Base-by-base conservation (phyloP, 30 jellyfish, hydroid and myxozoan species). In the Calvadosia cruxmelitensis region DNA sequence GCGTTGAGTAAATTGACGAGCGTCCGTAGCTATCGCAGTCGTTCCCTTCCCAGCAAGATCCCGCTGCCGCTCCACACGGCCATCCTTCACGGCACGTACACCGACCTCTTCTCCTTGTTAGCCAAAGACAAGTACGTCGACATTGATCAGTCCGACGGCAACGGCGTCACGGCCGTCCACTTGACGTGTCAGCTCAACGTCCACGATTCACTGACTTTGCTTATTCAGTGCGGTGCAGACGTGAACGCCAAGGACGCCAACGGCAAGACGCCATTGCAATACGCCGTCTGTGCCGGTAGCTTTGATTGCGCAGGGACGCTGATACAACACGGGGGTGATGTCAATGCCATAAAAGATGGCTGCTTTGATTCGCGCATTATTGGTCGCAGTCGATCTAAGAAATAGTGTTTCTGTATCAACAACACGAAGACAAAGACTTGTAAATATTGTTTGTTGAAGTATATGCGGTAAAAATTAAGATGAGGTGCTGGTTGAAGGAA, bases 251-350 rank as follows among this genome's bases (percentile, higher is more conserved):
- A 28, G 35, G 93, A 85, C 74, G 76, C 53, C 25, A 30, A 49
- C 61, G 71, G 73, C 48, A 20, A 68, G 66, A 75, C 92, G 3
- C 93, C 96, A 62, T 69, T 87, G 77, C 82, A 87, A 33, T 87
- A 74, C 57, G 96, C 96, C 3, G 96, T 80, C 30, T 79, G 69
- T 64, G 62, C 84, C 63, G 96, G 94, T 27, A 79, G 76, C 32
- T 87, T 80, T 65, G 96, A 87, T 27, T 87, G 96, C 50, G 96
- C 96, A 26, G 34, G 82, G 29, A 53, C 71, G n/a, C 68, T 87
- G 64, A 79, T 87, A 31, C 93, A 87, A 23, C 67, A 79, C 62
- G 96, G 96, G 13, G 96, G 94, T 7, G 96, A 87, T 32, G 76
- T 71, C 2, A 63, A 65, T 1, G 84, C 57, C 24, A 79, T 87